phyloP scores from a whole-genome alignment of 2,797 vertebrate genomes.

The Loris lydekkerianus region DNA sequence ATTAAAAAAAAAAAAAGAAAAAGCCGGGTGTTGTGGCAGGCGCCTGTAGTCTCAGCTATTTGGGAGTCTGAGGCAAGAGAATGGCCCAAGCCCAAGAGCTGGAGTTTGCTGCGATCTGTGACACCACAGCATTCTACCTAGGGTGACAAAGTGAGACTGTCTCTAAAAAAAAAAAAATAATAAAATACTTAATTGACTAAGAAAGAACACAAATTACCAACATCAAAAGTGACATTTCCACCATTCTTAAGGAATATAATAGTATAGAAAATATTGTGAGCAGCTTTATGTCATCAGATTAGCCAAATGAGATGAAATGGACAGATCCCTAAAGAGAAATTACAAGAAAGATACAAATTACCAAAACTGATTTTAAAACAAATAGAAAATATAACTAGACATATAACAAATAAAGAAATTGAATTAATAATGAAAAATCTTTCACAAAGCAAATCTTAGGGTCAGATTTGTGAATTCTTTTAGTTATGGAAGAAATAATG shows the following conservation, averaged over 20 bases:
- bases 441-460: background rate
- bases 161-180: too few species aligned
- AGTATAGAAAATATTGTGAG: background rate
- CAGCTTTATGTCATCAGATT: background rate
- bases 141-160: too few species aligned
- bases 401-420: background rate
- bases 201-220: background rate
- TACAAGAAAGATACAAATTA: background rate
- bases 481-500: background rate
- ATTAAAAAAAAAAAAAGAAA: too few species aligned
- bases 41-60: too few species aligned
- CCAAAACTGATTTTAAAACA: background rate
- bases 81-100: too few species aligned
- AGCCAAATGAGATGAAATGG: background rate
- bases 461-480: slow-evolving; percentile 5
- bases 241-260: background rate
- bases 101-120: too few species aligned
- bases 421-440: background rate
- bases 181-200: background rate
- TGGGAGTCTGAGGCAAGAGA: too few species aligned
- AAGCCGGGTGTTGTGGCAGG: too few species aligned
- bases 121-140: too few species aligned
- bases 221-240: background rate
- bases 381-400: background rate
- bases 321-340: background rate